phyloP scores from a whole-genome alignment of 2,888 invertebrate genomes.

The Rotaria sp. region DNA sequence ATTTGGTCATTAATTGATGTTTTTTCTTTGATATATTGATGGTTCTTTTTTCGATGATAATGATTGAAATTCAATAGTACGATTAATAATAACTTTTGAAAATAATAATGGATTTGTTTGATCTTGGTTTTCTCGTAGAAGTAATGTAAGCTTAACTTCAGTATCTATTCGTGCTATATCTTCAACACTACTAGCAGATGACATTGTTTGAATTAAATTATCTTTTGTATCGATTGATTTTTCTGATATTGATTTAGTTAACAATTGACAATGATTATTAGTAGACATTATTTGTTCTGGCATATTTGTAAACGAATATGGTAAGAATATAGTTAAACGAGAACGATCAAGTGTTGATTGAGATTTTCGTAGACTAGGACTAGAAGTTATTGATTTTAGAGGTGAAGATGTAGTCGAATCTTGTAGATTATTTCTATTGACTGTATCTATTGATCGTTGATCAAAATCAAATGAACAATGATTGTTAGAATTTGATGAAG shows the following conservation, averaged over 20 bases:
- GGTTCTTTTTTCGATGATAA: not conserved
- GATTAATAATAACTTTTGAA: not conserved
- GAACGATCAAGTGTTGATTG: constrained; percentile 19
- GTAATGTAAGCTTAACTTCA: not conserved
- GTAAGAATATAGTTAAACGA: not conserved
- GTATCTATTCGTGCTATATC: not conserved
- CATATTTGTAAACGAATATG: not conserved
- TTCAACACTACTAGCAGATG: not conserved
- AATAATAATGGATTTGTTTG: not conserved
- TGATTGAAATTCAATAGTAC: not conserved
- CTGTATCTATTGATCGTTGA: not conserved
- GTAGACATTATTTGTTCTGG: too few species aligned
- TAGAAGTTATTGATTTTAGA: not conserved
- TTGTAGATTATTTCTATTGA: not conserved
- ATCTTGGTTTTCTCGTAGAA: not conserved
- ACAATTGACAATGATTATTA: not conserved
- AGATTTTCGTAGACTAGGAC: not conserved
- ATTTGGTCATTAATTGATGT: too few species aligned
- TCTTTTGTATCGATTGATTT: not conserved
- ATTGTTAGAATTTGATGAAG: not conserved
- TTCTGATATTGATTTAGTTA: not conserved
- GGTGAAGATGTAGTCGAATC: not conserved
- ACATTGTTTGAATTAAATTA: not conserved
- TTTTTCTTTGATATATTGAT: not conserved
- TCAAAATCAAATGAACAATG: not conserved